Conservation (phyloP, 2,113 vertebrate species). For the Phalacrocorax carbo region DNA sequence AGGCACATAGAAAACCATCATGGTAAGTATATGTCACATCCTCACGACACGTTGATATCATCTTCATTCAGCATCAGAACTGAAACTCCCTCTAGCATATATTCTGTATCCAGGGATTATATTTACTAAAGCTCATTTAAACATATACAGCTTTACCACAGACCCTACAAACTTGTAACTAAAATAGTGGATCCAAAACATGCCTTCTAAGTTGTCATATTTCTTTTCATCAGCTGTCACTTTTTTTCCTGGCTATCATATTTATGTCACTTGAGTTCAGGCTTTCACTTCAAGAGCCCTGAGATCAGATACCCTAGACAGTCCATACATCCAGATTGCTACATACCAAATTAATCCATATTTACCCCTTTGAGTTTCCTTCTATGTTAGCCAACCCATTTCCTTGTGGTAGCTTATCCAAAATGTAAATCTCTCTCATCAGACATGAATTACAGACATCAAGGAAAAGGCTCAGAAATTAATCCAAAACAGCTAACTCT, state of each 20-base stretch:
- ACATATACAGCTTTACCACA: neutral
- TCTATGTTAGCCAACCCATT: neutral
- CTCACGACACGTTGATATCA: neutral
- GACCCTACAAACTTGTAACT: neutral
- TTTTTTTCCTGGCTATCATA: neutral
- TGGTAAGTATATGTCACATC: neutral
- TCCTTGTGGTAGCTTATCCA: neutral
- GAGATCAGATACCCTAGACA: neutral
- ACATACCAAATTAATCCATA: neutral
- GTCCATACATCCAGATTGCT: neutral
- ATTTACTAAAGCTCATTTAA: neutral
- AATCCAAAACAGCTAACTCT: neutral
- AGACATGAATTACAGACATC: neutral
- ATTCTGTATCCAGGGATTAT: neutral
- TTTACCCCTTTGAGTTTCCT: neutral
- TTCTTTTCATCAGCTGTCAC: neutral
- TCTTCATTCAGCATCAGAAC: neutral
- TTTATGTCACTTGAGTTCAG: neutral
- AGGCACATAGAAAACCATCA: neutral
- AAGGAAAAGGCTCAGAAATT: neutral
- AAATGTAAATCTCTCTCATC: neutral
- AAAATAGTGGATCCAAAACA: neutral
- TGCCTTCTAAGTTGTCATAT: neutral
- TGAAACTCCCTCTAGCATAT: neutral
- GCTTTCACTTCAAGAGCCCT: neutral